A percentile compares a stretch with the other conserved stretches of the same genome.
Conservation (phyloP, 2,797 vertebrate species). For the Epinephelus malabaricus region DNA sequence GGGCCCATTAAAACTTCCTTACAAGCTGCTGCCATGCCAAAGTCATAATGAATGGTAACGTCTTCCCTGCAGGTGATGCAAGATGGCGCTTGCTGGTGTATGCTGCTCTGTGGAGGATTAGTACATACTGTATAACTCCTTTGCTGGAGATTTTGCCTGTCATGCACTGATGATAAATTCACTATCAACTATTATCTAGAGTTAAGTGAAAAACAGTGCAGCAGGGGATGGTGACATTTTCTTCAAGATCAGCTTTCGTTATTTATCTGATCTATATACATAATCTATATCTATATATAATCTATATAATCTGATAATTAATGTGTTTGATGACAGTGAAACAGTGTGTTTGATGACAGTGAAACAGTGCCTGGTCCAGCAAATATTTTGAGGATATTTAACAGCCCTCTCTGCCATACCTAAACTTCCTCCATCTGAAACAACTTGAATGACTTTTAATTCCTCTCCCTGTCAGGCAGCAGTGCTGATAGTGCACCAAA, state of each 20-base stretch:
- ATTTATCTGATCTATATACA: neutral
- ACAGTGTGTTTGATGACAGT: no score
- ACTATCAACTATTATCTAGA: neutral
- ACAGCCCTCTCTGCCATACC: neutral
- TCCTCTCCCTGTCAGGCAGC: conserved; percentile 12
- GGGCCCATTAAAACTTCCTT: no score
- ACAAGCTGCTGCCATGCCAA: neutral
- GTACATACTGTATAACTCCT: no score
- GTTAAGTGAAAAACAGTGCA: no score
- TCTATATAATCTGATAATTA: neutral
- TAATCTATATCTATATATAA: no score
- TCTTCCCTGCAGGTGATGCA: conserved; percentile 7
- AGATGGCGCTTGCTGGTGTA: neutral
- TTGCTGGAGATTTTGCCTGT: neutral
- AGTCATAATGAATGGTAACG: neutral
- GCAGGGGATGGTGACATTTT: no score
- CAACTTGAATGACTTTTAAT: conserved; percentile 28
- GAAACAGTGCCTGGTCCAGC: neutral
- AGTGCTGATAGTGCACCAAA: conserved; percentile 35
- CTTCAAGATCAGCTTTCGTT: neutral
- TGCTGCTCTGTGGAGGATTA: neutral
- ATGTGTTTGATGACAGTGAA: neutral
- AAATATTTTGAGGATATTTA: neutral
- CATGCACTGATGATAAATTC: neutral
- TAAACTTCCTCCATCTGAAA: conserved; percentile 8